Percentiles rank a stretch among this genome's conserved stretches.
Evolutionary conservation across 2,888 invertebrate species (phyloP).

Genomic region (Synanthedon formicaeformis): DNA sequence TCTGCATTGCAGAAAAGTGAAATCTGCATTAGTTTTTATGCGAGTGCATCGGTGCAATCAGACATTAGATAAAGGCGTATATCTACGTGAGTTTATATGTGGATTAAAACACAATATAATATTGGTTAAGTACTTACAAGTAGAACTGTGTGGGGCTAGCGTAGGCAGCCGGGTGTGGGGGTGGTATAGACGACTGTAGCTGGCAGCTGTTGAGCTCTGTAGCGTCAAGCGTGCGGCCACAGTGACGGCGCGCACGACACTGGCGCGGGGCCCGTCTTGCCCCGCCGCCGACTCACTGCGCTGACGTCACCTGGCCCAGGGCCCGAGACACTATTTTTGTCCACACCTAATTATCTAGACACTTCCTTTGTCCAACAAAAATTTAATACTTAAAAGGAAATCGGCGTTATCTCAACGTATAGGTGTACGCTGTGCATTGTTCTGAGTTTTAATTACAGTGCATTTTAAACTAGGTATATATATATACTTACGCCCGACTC

Average conservation of each 20-base stretch:
- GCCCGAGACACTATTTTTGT: slow-evolving; percentile 67
- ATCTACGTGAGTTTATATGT: slow-evolving; percentile 8
- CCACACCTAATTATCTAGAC: slow-evolving; percentile 65
- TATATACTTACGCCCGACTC: neutral
- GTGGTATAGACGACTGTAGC: slow-evolving; percentile 24
- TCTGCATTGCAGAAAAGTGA: slow-evolving; percentile 34
- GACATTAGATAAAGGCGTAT: slow-evolving; percentile 32
- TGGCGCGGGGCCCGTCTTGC: slow-evolving; percentile 71
- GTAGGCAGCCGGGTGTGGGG: slow-evolving; percentile 20
- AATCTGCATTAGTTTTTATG: slow-evolving; percentile 46
- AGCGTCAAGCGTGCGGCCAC: slow-evolving; percentile 42
- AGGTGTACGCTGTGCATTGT: neutral
- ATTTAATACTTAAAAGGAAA: slow-evolving; percentile 45
- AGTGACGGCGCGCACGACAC: slow-evolving; percentile 68
- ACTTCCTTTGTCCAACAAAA: slow-evolving; percentile 55
- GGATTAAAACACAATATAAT: slow-evolving; percentile 13
- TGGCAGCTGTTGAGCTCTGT: neutral
- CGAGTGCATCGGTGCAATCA: slow-evolving; percentile 42
- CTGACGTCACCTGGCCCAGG: slow-evolving; percentile 70
- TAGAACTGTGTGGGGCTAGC: slow-evolving; percentile 20
- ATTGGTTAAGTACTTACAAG: slow-evolving; percentile 29
- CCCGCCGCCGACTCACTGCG: slow-evolving; percentile 62
- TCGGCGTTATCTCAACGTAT: slow-evolving; percentile 23
- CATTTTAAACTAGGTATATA: neutral
- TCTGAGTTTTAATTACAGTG: neutral